Evolutionary conservation across 2,888 invertebrate species (phyloP), one percentile per base, ranked within the genome.

Genomic region (Leucophora obtusa): DNA sequence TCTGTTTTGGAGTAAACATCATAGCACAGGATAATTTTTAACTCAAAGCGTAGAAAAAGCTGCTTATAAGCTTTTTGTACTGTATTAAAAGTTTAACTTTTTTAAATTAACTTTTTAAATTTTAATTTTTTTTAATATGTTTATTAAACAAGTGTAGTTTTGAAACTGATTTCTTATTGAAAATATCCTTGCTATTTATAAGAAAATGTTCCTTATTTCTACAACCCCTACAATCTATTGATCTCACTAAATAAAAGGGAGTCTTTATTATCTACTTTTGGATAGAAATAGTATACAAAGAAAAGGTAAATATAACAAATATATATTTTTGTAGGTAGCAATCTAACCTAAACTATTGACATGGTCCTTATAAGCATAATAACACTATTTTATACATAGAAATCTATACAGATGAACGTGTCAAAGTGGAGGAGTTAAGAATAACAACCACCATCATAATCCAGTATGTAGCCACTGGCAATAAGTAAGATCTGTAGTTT

Each of bases 381-480:
- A n/a, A n/a, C 43, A 47, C 43, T n/a, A n/a, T 47, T 47, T 14
- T 47, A 47, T n/a, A 47, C 43, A 47, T 47, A 47, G 14, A 38
- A 7, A 6, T 28, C 5, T 38, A 11, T 47, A 47, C n/a, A 47
- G 14, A 56, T 58, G 38, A 21, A 71, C 59, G 59, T 71, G 66
- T 65, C 62, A 73, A 58, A 59, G 24, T 77, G 69, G 68, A 50
- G 74, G 63, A 72, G 72, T 59, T 47, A 9, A 14, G 17, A 54
- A 78, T 59, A 58, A 66, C 72, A 50, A 82, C 82, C 70, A 79
- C 76, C 76, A 68, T 17, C 14, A 47, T 14, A 2, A 38, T n/a
- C n/a, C n/a, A 1, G n/a, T 38, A 38, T 38, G 14, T 38, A 38
- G 9, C 24, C 35, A 35, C 35, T 43, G 11, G 14, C 5, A 14